Conservation (phyloP, 1,140 invertebrate genomes). For the Trichogramma pretiosum region DNA sequence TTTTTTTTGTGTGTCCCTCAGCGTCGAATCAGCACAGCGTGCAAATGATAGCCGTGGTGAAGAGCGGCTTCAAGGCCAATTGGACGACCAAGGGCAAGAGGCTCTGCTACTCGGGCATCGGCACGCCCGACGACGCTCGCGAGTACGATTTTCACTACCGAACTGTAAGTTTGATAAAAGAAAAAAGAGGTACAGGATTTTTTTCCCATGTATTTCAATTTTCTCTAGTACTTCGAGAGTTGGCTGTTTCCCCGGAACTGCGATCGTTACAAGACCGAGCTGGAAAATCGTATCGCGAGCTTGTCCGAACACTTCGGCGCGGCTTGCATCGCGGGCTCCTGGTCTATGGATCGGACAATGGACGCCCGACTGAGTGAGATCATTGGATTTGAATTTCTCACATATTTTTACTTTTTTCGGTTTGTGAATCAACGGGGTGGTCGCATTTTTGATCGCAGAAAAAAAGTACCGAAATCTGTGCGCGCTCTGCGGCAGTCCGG, state of each 20-base stretch:
- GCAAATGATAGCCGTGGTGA: not conserved
- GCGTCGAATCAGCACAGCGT: not conserved
- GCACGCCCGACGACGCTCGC: conserved; percentile 18
- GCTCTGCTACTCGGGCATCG: conserved; percentile 68
- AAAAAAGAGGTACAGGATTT: not conserved
- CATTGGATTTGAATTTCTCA: not conserved
- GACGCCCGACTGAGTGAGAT: conserved; percentile 61
- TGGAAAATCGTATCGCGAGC: conserved; percentile 60
- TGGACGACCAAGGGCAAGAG: conserved; percentile 55
- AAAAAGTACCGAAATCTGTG: conserved; percentile 59
- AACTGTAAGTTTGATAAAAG: not conserved
- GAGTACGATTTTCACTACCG: not conserved
- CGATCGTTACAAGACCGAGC: conserved; percentile 51
- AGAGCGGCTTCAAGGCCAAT: conserved; percentile 10
- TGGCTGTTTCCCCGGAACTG: conserved; percentile 56
- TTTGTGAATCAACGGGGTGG: not conserved
- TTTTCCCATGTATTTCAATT: not conserved
- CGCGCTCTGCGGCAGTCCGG: conserved; percentile 52
- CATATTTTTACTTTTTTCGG: not conserved
- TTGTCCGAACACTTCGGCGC: conserved; percentile 58
- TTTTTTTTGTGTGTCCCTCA: too few relatives aligned
- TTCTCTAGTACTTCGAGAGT: conserved; percentile 63
- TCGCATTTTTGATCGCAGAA: conserved; percentile 41
- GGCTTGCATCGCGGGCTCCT: conserved; percentile 70
- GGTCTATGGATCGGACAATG: conserved; percentile 57